Base-by-base conservation (phyloP, 2,888 invertebrate genomes). In the Clistopyga incitator region DNA sequence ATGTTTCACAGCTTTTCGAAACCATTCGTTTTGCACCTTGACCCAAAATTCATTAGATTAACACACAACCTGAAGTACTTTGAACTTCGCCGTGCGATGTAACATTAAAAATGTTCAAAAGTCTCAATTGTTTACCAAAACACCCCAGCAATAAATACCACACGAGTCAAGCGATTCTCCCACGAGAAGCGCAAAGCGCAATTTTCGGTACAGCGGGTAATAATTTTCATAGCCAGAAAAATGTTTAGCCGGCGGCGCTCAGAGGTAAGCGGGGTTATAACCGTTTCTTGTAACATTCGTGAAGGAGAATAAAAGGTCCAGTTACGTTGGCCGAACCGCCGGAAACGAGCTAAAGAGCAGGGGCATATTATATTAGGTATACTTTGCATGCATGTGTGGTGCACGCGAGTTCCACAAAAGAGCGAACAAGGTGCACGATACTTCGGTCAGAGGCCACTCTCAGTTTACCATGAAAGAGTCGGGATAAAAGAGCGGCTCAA, bases 241-340 rank as follows among this genome's bases (percentile, higher is more conserved):
- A 47, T 72, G 38, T 72, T 71, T 59, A 25, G 50, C 52, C 23
- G 45, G 20, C 6, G 8, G 8, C 38, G 47, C 29, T 50, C 59
- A 59, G 67, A 81, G 81, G 79, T 76, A 78, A 8, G 29, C 23
- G 29, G 1, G 72, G 70, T 54, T 54, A 29, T 38, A 75, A 42
- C 67, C 70, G 70, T 75, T 80, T 77, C 79, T 47, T 78, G 68
- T 70, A 85, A 83, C 84, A 78, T 85, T 87, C 82, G 82, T 84
- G 72, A 78, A 65, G 34, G 50, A 38, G 68, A 71, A 38, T 10
- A 23, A 23, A 25, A 56, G 56, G 25, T 25, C 25, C 56, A 56
- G 15, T 13, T 4, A 25, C 25, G 56, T 56, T 25, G 13, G 25
- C 56, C 23, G 15, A 25, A 50, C 50, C 18, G 6, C 50, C 50